Evolutionary conservation across 2,888 invertebrate genomes (phyloP).

Genomic region (Cantharis rustica): DNA sequence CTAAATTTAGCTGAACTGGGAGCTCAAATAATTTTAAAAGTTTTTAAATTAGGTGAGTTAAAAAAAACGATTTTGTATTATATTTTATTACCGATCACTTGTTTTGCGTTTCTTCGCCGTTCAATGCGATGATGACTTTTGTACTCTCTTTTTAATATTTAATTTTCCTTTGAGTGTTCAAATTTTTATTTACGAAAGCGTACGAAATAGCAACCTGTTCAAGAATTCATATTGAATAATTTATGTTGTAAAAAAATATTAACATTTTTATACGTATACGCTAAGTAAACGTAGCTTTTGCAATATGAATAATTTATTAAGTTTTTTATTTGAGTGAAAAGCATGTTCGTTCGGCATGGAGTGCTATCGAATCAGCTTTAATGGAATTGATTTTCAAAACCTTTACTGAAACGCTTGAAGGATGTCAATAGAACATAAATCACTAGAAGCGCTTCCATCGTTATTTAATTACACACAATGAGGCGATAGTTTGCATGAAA

Average conservation of each 20-base stretch:
- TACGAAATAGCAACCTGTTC: not conserved
- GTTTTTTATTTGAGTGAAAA: not conserved
- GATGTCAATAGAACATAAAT: not conserved
- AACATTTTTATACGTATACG: not conserved
- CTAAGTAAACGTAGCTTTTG: not conserved
- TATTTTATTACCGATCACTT: too few species aligned
- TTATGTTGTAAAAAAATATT: not conserved
- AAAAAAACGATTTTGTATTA: too few species aligned
- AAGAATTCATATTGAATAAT: not conserved
- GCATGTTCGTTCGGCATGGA: not conserved
- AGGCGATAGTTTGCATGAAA: not conserved
- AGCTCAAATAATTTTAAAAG: too few species aligned
- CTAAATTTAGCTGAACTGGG: too few species aligned
- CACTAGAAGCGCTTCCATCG: not conserved
- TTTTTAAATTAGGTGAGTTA: too few species aligned
- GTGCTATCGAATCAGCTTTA: conserved; percentile 1
- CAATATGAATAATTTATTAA: not conserved
- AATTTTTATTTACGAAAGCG: not conserved
- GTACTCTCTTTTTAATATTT: too few species aligned
- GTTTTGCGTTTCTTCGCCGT: too few species aligned
- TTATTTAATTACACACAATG: not conserved
- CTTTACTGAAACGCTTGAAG: not conserved
- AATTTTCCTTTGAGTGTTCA: too few species aligned
- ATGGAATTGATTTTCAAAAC: not conserved
- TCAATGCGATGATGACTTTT: too few species aligned